Conservation (phyloP, 2,797 vertebrate genomes). For the Sebastes nivosus region DNA sequence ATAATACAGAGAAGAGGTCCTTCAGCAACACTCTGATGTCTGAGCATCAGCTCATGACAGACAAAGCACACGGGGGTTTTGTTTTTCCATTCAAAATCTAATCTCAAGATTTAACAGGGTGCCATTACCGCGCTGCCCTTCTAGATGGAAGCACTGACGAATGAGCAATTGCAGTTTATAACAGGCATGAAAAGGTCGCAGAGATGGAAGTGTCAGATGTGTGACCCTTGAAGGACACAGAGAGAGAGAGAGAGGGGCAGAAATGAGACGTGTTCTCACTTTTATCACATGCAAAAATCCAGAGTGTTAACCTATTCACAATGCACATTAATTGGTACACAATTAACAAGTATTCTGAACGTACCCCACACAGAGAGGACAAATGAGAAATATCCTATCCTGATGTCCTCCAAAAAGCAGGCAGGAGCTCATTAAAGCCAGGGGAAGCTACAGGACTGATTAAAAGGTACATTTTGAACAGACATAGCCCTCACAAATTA, state of each 20-base stretch:
- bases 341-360: slow-evolving; percentile 4
- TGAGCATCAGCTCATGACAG: slow-evolving; percentile 13
- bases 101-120: slow-evolving; percentile 66
- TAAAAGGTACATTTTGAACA: background rate
- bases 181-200: slow-evolving; percentile 71
- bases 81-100: slow-evolving; percentile 61
- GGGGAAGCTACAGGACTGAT: background rate
- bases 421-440: background rate
- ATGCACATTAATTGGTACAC: background rate
- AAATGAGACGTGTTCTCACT: slow-evolving; percentile 13
- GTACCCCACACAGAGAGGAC: slow-evolving; percentile 11
- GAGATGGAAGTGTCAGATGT: slow-evolving; percentile 38
- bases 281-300: slow-evolving; percentile 15
- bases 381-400: slow-evolving; percentile 39
- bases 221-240: slow-evolving; percentile 59
- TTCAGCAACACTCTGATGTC: slow-evolving; percentile 26
- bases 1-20: slow-evolving; percentile 31
- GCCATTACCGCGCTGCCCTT: slow-evolving; percentile 62
- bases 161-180: slow-evolving; percentile 67
- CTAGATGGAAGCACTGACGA: slow-evolving; percentile 51
- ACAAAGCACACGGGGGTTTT: slow-evolving; percentile 37
- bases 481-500: too few relatives aligned
- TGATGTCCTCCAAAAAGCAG: slow-evolving; percentile 10
- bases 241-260: background rate
- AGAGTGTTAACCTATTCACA: background rate